phyloP scores from a whole-genome alignment of 2,888 invertebrate genomes.

The Euphydryas editha region DNA sequence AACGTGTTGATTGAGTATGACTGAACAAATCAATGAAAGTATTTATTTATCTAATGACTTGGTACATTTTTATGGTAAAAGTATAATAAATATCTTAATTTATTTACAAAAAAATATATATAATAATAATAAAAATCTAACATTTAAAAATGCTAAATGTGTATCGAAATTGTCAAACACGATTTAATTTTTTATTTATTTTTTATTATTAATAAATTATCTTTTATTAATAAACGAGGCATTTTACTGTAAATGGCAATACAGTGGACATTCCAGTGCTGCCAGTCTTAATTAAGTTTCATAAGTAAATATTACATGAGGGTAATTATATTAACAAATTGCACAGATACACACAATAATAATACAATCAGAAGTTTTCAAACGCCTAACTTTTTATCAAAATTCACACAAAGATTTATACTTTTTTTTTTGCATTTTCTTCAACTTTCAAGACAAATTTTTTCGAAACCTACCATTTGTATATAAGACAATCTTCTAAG shows the following conservation, averaged over 20 bases:
- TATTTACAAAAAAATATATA: slow-evolving; percentile 35
- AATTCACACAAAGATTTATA: slow-evolving; percentile 7
- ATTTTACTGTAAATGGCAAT: slow-evolving; percentile 29
- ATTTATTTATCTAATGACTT: slow-evolving; percentile 36
- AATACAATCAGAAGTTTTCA: slow-evolving; percentile 7
- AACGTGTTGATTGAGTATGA: background rate
- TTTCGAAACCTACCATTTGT: background rate
- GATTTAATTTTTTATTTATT: slow-evolving; percentile 13
- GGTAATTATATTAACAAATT: slow-evolving; percentile 10
- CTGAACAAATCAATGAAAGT: slow-evolving; percentile 19
- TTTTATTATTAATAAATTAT: slow-evolving; percentile 15
- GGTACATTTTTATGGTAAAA: slow-evolving; percentile 36
- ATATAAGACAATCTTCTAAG: slow-evolving; percentile 41
- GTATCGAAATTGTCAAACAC: slow-evolving; percentile 27
- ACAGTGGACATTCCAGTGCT: slow-evolving; percentile 24
- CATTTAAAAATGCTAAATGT: slow-evolving; percentile 29
- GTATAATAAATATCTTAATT: slow-evolving; percentile 38
- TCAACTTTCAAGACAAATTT: background rate
- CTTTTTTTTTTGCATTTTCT: background rate
- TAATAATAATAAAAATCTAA: slow-evolving; percentile 21
- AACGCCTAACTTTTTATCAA: slow-evolving; percentile 1
- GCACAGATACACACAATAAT: slow-evolving; percentile 10
- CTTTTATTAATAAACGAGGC: slow-evolving; percentile 20
- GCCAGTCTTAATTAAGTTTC: slow-evolving; percentile 28
- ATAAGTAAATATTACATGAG: slow-evolving; percentile 9